Percentiles rank a stretch among this genome's conserved stretches.
phyloP scores from a whole-genome alignment of 2,797 vertebrate genomes.

The Balearica regulorum region DNA sequence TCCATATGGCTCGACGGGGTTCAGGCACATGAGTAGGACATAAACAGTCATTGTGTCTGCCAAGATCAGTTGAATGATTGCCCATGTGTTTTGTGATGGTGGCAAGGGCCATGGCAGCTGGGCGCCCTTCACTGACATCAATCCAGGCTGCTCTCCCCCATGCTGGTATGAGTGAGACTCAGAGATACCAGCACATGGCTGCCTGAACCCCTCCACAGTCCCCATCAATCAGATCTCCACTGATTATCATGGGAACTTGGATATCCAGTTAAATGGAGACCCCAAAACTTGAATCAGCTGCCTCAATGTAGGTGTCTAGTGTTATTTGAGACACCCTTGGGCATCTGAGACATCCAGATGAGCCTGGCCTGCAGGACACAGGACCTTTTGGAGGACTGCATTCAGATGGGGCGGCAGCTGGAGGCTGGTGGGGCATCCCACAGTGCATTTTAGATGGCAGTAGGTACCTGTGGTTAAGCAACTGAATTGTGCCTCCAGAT shows the following conservation, averaged over 20 bases:
- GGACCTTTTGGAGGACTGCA: not conserved
- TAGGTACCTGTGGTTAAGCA: not conserved
- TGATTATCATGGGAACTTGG: not conserved
- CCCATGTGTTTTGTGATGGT: not conserved
- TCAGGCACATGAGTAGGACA: not conserved
- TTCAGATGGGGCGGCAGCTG: not conserved
- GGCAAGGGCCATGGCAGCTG: not conserved
- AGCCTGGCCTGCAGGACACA: not conserved
- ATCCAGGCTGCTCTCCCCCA: not conserved
- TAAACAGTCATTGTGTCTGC: not conserved
- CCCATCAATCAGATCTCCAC: not conserved
- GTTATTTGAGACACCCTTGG: not conserved
- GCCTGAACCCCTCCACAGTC: not conserved
- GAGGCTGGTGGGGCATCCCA: not conserved
- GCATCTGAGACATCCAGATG: not conserved
- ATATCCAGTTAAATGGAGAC: not conserved
- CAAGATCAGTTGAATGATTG: not conserved
- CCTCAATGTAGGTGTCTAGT: not conserved
- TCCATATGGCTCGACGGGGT: accelerated
- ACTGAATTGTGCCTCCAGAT: not conserved
- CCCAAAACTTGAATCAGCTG: not conserved
- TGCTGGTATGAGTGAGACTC: not conserved
- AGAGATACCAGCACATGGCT: not conserved
- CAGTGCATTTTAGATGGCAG: not conserved
- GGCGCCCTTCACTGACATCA: not conserved